Conservation (phyloP, 2,113 vertebrate genomes). For the Piliocolobus tephrosceles region DNA sequence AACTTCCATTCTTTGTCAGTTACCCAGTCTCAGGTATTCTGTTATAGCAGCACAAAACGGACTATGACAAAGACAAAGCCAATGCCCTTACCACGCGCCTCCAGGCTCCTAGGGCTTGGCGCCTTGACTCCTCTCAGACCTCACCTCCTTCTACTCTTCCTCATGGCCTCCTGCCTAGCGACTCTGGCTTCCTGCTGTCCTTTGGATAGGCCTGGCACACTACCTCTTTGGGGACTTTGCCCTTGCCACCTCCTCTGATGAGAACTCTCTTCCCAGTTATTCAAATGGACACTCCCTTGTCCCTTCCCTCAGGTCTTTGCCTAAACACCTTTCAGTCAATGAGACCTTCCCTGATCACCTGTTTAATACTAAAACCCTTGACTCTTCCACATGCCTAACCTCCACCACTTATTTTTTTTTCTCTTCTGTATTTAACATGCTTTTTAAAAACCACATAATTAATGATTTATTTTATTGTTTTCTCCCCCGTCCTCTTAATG, state of each 20-base stretch:
- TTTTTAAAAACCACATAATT: not conserved
- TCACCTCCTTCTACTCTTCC: not conserved
- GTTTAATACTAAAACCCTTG: not conserved
- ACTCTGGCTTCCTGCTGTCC: not conserved
- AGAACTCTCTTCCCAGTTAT: not conserved
- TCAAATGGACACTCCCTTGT: not conserved
- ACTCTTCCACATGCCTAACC: not conserved
- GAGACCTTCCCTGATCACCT: not conserved
- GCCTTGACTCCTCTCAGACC: not conserved
- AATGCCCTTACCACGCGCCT: accelerated
- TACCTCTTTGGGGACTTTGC: not conserved
- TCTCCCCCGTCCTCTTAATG: not conserved
- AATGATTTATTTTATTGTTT: not conserved
- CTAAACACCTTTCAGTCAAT: not conserved
- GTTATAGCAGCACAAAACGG: not conserved
- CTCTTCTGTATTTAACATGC: not conserved
- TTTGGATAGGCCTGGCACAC: not conserved
- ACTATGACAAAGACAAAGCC: too few species aligned
- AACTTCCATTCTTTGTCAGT: not conserved
- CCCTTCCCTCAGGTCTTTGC: not conserved
- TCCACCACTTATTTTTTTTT: not conserved
- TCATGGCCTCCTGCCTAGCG: too few species aligned
- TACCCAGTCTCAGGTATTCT: not conserved
- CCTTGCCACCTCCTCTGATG: not conserved
- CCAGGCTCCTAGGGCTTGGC: not conserved